Conservation (phyloP, 2,113 vertebrate genomes). For the Cyprinus carpio region DNA sequence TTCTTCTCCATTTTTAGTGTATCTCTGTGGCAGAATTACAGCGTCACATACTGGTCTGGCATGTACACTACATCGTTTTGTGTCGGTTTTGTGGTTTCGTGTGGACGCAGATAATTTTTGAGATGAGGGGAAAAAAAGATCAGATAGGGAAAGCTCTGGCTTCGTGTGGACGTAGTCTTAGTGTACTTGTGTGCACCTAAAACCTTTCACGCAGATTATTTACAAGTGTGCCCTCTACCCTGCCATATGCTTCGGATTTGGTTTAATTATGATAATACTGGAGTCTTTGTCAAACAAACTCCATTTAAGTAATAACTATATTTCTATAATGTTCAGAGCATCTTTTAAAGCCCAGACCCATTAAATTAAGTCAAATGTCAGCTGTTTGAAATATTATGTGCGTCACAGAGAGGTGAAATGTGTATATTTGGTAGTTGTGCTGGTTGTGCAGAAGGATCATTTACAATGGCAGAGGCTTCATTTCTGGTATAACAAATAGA, state of each 20-base stretch:
- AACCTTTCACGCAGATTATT: slow-evolving; percentile 79
- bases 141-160: no score
- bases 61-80: no score
- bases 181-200: slow-evolving; percentile 63
- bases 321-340: slow-evolving; percentile 47
- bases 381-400: slow-evolving; percentile 58
- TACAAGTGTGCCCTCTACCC: slow-evolving; percentile 69
- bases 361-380: slow-evolving; percentile 61
- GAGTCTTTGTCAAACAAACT: slow-evolving; percentile 76
- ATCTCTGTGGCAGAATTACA: no score
- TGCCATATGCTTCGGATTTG: slow-evolving; percentile 74
- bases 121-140: no score
- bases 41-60: no score
- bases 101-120: no score
- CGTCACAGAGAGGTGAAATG: background rate
- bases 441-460: background rate
- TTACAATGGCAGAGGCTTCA: background rate
- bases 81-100: no score
- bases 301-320: slow-evolving; percentile 78
- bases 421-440: background rate
- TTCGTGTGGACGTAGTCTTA: no score
- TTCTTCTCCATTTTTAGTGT: no score
- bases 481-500: background rate
- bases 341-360: slow-evolving; percentile 48
- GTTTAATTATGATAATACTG: slow-evolving; percentile 81